A percentile compares a stretch with the other conserved stretches of the same genome.
These are phyloP conservation scores for Pseudopodoces humilis DNA, from an alignment of 2,113 vertebrate species.

Conservation along the genomic window DNA sequence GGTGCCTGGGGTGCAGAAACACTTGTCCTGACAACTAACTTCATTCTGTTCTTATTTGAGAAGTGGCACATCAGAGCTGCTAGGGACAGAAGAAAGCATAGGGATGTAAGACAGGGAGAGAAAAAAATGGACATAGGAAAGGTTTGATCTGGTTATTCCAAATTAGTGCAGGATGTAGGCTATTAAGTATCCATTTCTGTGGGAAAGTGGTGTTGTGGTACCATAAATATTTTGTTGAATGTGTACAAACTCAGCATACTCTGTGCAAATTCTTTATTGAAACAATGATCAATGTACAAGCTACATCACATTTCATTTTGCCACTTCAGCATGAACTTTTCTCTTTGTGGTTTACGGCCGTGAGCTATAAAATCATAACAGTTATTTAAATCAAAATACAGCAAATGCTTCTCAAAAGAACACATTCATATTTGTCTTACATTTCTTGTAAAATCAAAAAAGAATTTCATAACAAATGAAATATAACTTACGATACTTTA, in stretches of 20 bases:
- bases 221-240: background rate
- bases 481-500: slow-evolving; percentile 32
- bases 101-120: background rate
- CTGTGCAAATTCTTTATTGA: slow-evolving; percentile 78
- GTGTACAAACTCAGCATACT: background rate
- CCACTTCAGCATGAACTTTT: slow-evolving; percentile 58
- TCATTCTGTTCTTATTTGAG: background rate
- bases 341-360: slow-evolving; percentile 41
- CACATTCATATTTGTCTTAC: slow-evolving; percentile 47
- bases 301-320: slow-evolving; percentile 58
- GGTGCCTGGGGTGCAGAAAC: background rate
- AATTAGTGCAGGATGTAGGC: background rate
- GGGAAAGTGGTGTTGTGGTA: background rate
- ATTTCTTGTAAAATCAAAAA: slow-evolving; percentile 42
- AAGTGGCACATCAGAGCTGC: background rate
- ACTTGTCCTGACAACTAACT: background rate
- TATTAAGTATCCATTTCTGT: background rate
- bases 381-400: slow-evolving; percentile 64
- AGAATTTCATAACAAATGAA: slow-evolving; percentile 48
- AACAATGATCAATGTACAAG: slow-evolving; percentile 72
- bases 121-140: background rate
- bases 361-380: slow-evolving; percentile 54
- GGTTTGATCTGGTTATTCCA: background rate
- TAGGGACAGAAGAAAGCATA: background rate
- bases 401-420: slow-evolving; percentile 51